These are phyloP conservation scores for Blennius ocellaris DNA, from an alignment of 2,113 vertebrate genomes.

Conservation along the genomic window DNA sequence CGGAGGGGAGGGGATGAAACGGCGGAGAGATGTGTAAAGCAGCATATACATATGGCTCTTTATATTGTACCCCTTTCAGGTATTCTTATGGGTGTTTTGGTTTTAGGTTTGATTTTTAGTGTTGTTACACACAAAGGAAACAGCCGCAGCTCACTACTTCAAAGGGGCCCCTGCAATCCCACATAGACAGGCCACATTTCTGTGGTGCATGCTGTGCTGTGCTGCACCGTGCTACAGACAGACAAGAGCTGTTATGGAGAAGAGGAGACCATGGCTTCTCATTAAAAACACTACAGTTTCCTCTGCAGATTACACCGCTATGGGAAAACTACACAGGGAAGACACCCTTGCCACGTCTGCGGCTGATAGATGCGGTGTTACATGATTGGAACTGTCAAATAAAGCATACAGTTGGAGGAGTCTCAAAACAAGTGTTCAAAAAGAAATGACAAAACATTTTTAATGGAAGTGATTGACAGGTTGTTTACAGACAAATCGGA, in stretches of 20 bases:
- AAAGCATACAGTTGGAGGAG: conserved; percentile 72
- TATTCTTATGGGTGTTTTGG: conserved; percentile 85
- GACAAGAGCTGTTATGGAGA: conserved; percentile 64
- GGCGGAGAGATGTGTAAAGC: conserved; percentile 77
- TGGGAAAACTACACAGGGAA: conserved; percentile 63
- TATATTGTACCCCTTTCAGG: conserved; percentile 82
- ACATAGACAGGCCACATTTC: conserved; percentile 72
- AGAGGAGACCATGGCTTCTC: conserved; percentile 71
- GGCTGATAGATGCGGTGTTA: conserved; percentile 53
- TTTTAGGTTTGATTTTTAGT: conserved; percentile 80
- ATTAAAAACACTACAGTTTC: conserved; percentile 73
- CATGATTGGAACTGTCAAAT: conserved; percentile 80
- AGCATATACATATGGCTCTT: conserved; percentile 82
- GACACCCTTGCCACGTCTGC: conserved; percentile 52
- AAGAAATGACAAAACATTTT: conserved; percentile 67
- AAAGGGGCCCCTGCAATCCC: conserved; percentile 78
- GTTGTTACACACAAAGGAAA: conserved; percentile 82
- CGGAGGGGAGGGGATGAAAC: conserved; percentile 75
- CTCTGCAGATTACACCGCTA: conserved; percentile 68
- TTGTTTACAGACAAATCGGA: conserved; percentile 67
- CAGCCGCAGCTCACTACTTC: conserved; percentile 74
- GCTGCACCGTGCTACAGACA: conserved; percentile 58
- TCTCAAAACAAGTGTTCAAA: conserved; percentile 56
- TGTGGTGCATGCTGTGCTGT: conserved; percentile 49
- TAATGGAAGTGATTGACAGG: conserved; percentile 72